Evolutionary conservation across 2,888 invertebrate species (phyloP), one percentile per base, ranked within the genome.

Genomic region (Tyria jacobaeae): DNA sequence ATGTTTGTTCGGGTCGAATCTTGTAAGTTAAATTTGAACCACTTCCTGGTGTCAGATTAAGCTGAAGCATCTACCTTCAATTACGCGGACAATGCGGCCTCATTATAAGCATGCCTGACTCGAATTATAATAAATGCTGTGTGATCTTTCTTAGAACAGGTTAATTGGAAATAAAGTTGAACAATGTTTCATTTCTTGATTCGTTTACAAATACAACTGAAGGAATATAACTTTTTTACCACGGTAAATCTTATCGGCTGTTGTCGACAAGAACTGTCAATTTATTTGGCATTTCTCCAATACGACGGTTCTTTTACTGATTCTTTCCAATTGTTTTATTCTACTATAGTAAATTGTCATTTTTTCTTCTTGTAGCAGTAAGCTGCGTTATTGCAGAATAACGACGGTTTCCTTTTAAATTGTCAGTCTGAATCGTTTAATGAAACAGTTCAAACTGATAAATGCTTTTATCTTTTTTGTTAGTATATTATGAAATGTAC

Each of bases 201-300:
- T 39, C 49, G 37, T 24, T 21, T 17, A 37, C n/a, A 49, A 48
- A 54, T 31, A 49, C 54, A 48, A 31, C 54, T 24, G 50, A 51
- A 61, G 44, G 25, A 47, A 41, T 17, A 56, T 39, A 55, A 54
- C 59, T 59, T 59, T 60, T 59, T 59, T 53, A 52, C 52, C 53
- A 24, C 27, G 21, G 31, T 35, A 61, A 62, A 73, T 62, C 51
- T 69, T 50, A 71, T 75, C 66, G 55, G 62, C 63, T 75, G 61
- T 60, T 66, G 73, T 54, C 41, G 71, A 76, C 63, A 76, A 74
- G 51, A 65, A 60, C 74, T 70, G 73, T 76, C 70, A 70, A 64
- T 67, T 70, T 59, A 48, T 62, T 67, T 76, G 73, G 67, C 74
- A 39, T 61, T 65, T 59, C 52, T 60, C 71, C 73, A 70, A 73